These are phyloP conservation scores for Stichopus horrens DNA, from an alignment of 53 echinoderm and acorn worm species.

Conservation along the genomic window DNA sequence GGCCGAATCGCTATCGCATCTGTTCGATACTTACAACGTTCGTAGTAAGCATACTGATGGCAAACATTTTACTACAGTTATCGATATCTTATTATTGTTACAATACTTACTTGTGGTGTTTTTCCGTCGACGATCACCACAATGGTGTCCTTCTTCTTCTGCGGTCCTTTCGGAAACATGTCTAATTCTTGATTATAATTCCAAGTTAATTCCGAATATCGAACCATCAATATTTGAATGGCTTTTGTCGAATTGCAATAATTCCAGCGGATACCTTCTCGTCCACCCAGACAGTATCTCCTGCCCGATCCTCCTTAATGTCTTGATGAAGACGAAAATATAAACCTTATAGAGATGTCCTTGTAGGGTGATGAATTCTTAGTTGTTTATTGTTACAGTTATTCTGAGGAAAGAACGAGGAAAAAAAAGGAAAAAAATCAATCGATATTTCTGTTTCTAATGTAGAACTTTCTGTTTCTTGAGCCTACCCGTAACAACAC, in stretches of 20 bases:
- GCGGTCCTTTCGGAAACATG: conserved; percentile 31
- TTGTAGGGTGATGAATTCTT: not conserved
- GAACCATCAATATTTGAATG: not conserved
- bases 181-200: not conserved
- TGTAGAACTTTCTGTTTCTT: no score
- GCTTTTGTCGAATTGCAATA: not conserved
- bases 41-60: no score
- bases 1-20: no score
- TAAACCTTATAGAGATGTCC: not conserved
- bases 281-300: not conserved
- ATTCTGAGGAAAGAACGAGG: not conserved
- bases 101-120: not conserved
- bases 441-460: not conserved
- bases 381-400: not conserved
- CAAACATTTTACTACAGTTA: no score
- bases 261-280: not conserved
- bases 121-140: conserved; percentile 28
- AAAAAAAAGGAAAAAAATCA: not conserved
- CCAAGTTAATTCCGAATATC: not conserved
- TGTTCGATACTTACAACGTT: no score
- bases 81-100: no score
- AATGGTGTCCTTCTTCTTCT: conserved; percentile 34
- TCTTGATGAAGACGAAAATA: not conserved
- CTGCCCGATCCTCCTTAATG: not conserved
- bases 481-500: no score